Evolutionary conservation across 2,888 invertebrate species (phyloP).

Genomic region (Caenorhabditis zanzibari): DNA sequence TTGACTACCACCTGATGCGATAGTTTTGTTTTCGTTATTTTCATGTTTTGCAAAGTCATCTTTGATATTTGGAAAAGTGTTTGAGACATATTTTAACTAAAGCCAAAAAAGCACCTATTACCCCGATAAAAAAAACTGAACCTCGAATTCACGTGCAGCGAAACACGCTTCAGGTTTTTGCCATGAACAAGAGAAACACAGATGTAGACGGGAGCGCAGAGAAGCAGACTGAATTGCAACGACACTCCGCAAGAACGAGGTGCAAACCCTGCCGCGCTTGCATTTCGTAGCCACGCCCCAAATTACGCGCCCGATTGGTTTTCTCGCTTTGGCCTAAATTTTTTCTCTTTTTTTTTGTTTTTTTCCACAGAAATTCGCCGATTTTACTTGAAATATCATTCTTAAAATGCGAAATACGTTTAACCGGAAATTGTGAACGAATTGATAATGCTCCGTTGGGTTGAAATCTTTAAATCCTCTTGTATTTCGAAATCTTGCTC

Average conservation of each 20-base stretch:
- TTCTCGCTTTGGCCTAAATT: conserved; percentile 42
- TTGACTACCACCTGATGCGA: conserved; percentile 13
- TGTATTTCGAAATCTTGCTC: no score
- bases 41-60: conserved; percentile 40
- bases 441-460: no score
- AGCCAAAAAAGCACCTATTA: no score
- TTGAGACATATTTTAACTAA: background rate
- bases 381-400: no score
- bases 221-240: conserved; percentile 17
- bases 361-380: background rate
- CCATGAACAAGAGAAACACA: conserved; percentile 10
- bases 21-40: conserved; percentile 12
- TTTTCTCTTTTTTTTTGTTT: conserved; percentile 23
- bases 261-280: conserved; percentile 32
- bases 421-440: no score
- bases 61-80: conserved; percentile 24
- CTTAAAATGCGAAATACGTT: no score
- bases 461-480: no score
- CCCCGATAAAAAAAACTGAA: background rate
- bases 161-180: conserved; percentile 15
- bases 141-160: conserved; percentile 33
- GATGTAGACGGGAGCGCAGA: conserved; percentile 19
- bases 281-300: conserved; percentile 41
- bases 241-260: conserved; percentile 36
- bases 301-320: conserved; percentile 27